A percentile compares a stretch with the other conserved stretches of the same genome.
phyloP scores from a whole-genome alignment of 1,140 invertebrate genomes.

The Drosophila simulans region DNA sequence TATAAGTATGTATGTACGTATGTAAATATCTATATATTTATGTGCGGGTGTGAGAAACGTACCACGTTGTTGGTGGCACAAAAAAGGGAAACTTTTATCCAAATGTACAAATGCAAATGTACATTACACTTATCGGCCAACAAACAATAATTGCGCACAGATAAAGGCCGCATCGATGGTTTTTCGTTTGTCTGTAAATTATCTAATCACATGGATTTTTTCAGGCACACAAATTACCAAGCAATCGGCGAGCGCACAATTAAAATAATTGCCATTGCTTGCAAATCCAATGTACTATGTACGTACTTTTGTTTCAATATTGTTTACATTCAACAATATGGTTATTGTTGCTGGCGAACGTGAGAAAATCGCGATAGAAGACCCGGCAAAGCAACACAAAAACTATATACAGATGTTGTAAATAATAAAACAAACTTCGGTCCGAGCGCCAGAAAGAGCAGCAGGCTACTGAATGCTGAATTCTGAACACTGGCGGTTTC shows the following conservation, averaged over 20 bases:
- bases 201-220: constrained; percentile 71
- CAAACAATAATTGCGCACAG: constrained; percentile 25
- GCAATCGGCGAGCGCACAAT: constrained; percentile 27
- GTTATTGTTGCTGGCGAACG: constrained; percentile 20
- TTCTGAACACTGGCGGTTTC: constrained; percentile 39
- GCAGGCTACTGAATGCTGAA: constrained; percentile 45
- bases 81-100: constrained; percentile 9
- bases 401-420: constrained; percentile 18
- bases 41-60: constrained; percentile 1
- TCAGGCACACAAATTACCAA: constrained; percentile 40
- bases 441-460: constrained; percentile 63
- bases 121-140: constrained; percentile 27
- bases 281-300: constrained; percentile 10
- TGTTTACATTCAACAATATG: constrained; percentile 56
- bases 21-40: not conserved
- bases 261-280: constrained; percentile 32
- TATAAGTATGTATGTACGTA: not conserved
- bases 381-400: constrained; percentile 29
- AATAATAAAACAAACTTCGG: constrained; percentile 51
- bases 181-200: constrained; percentile 60
- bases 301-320: constrained; percentile 51
- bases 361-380: constrained; percentile 39
- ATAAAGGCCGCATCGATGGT: constrained; percentile 35
- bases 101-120: constrained; percentile 20
- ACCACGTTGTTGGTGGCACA: constrained; percentile 26